Evolutionary conservation across 2,113 vertebrate species (phyloP).

Genomic region (Neoarius graeffei): DNA sequence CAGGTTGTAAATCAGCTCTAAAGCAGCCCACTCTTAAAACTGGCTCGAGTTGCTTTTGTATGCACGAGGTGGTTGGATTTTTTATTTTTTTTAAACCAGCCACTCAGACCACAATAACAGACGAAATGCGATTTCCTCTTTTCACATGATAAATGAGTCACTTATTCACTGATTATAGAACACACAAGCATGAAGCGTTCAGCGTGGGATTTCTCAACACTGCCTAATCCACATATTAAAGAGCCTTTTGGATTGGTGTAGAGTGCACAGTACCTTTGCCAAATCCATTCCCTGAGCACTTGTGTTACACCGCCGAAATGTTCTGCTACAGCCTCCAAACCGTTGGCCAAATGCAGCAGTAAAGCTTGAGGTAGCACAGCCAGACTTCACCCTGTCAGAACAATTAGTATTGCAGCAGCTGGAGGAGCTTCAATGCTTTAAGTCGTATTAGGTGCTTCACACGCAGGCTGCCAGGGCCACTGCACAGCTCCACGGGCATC

Average conservation of each 20-base stretch:
- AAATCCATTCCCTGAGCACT: conserved; percentile 41
- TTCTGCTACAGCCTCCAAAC: conserved; percentile 30
- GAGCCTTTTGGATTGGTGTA: conserved; percentile 28
- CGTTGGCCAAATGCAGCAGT: conserved; percentile 19
- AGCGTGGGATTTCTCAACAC: conserved; percentile 48
- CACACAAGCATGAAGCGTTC: conserved; percentile 43
- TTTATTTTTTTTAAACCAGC: conserved; percentile 53
- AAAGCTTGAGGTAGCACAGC: conserved; percentile 28
- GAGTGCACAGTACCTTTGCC: conserved; percentile 20
- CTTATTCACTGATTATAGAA: conserved; percentile 54
- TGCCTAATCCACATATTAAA: conserved; percentile 49
- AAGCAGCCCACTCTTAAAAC: conserved; percentile 46
- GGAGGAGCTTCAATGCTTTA: conserved; percentile 50
- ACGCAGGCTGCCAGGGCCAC: conserved; percentile 18
- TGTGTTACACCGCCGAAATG: conserved; percentile 22
- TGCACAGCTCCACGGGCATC: conserved; percentile 41
- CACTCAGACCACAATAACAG: conserved; percentile 52
- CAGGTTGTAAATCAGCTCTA: conserved; percentile 45
- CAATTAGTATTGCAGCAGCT: conserved; percentile 44
- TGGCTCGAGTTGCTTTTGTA: conserved; percentile 49
- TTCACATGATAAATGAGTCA: conserved; percentile 63
- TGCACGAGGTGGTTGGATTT: conserved; percentile 21
- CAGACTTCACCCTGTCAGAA: conserved; percentile 40
- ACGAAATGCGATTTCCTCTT: conserved; percentile 48
- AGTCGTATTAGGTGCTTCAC: conserved; percentile 45